Evolutionary conservation across 2,888 invertebrate species (phyloP), one percentile per base, ranked within the genome.

Genomic region (Zeuzera pyrina): DNA sequence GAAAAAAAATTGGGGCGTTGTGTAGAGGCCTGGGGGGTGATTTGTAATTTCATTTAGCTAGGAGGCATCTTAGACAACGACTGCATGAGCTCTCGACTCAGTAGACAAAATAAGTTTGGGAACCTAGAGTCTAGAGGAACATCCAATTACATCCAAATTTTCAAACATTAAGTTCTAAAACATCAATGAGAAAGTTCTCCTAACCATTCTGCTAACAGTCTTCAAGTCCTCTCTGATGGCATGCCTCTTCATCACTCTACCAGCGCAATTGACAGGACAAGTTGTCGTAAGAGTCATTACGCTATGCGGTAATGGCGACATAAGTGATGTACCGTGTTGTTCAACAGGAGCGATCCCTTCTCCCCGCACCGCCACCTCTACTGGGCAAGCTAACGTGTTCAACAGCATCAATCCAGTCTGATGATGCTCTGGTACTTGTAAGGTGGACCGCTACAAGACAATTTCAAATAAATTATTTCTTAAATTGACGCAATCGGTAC

Each of bases 301-400:
- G 4, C 43, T 52, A 24, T 68, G 67, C 0, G 70, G 72, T 12
- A 81, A 41, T 1, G 81, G 77, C 0, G 73, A 56, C 58, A 81
- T 64, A 2, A 81, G 58, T 0, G 70, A 70, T 0, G 79, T 78
- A 2, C 78, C 79, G 22, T 58, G 61, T n/a, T 48, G 43, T 22
- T 73, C 78, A 10, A 79, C 63, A 0, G 63, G 43, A 0, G 62
- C 70, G 1, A 67, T 38, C 0, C 72, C 74, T 35, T 69, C 65
- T 0, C 69, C 74, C 2, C 41, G 44, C 28, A 79, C 62, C 0
- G 58, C 42, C 30, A 74, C 39, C 13, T 74, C 77, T 6, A 89
- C 57, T 1, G 79, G 59, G 48, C 91, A 91, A 0, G 81, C 85
- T 8, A 90, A 59, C 0, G 88, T 86, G 56, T 91, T 91, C 45